Conservation (phyloP, 2,888 invertebrate genomes). For the Gymnoscelis rufifasciata region DNA sequence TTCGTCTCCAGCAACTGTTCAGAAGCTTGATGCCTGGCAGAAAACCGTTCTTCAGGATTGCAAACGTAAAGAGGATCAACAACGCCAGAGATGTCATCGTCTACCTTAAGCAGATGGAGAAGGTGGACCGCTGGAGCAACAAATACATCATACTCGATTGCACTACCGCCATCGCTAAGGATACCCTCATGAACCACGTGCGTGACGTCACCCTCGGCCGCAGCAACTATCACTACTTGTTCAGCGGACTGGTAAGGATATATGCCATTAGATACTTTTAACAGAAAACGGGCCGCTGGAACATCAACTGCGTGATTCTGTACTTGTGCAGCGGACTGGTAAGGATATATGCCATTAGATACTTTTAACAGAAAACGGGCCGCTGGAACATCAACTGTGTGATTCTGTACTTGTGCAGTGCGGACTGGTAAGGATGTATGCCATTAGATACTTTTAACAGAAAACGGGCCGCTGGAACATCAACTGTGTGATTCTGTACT, state of each 20-base stretch:
- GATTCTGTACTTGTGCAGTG: conserved; percentile 94
- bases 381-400: too few relatives aligned
- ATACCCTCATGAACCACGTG: conserved; percentile 91
- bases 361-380: too few relatives aligned
- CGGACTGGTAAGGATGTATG: conserved; percentile 84
- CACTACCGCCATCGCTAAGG: conserved; percentile 90
- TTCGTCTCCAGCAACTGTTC: conserved; percentile 94
- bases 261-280: too few relatives aligned
- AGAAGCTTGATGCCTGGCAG: conserved; percentile 90
- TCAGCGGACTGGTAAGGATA: conserved; percentile 90
- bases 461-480: too few relatives aligned
- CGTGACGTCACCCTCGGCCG: conserved; percentile 90
- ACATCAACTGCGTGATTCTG: too few relatives aligned
- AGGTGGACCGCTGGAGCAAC: conserved; percentile 88
- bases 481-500: too few relatives aligned
- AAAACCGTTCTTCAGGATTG: conserved; percentile 91
- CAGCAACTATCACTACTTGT: conserved; percentile 93
- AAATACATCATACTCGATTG: conserved; percentile 95
- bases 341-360: conserved; percentile 50
- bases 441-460: too few relatives aligned
- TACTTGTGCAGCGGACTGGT: conserved; percentile 94
- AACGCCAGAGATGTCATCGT: conserved; percentile 90
- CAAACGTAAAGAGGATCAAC: conserved; percentile 90
- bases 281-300: too few relatives aligned
- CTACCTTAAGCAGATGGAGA: conserved; percentile 88